Evolutionary conservation across 1,140 invertebrate genomes (phyloP).

Genomic region (Chrysomallon squamiferum): DNA sequence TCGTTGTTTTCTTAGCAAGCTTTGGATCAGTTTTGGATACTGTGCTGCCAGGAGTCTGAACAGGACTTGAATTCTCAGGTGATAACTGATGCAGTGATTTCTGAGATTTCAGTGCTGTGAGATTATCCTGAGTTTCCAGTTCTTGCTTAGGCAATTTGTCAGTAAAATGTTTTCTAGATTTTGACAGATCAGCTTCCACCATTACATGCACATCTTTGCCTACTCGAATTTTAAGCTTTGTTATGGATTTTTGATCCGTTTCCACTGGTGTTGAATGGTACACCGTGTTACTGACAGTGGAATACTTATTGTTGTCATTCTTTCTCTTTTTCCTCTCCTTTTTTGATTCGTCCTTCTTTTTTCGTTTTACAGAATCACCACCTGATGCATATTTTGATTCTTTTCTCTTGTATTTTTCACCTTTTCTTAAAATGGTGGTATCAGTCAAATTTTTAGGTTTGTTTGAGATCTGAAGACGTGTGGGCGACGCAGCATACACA

Average conservation of each 20-base stretch:
- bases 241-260: slow-evolving; percentile 31
- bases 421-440: slow-evolving; percentile 31
- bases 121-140: neutral
- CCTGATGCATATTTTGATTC: slow-evolving; percentile 36
- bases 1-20: slow-evolving; percentile 56
- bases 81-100: slow-evolving; percentile 28
- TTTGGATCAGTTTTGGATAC: slow-evolving; percentile 53
- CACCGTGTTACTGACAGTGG: slow-evolving; percentile 28
- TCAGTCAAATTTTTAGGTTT: slow-evolving; percentile 39
- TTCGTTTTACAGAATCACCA: slow-evolving; percentile 46
- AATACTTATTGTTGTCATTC: slow-evolving; percentile 28
- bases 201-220: slow-evolving; percentile 18
- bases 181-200: slow-evolving; percentile 4
- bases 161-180: slow-evolving; percentile 3
- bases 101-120: slow-evolving; percentile 22
- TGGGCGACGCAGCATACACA: slow-evolving; percentile 43
- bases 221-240: slow-evolving; percentile 47
- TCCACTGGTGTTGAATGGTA: slow-evolving; percentile 42
- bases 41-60: slow-evolving; percentile 26
- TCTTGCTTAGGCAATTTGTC: slow-evolving; percentile 18
- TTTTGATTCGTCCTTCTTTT: slow-evolving; percentile 50
- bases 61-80: slow-evolving; percentile 14
- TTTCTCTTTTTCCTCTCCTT: slow-evolving; percentile 52
- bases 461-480: slow-evolving; percentile 44
- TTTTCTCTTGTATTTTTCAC: slow-evolving; percentile 48